These are phyloP conservation scores for Athetis lepigone DNA, from an alignment of 2,888 invertebrate genomes.

Conservation along the genomic window DNA sequence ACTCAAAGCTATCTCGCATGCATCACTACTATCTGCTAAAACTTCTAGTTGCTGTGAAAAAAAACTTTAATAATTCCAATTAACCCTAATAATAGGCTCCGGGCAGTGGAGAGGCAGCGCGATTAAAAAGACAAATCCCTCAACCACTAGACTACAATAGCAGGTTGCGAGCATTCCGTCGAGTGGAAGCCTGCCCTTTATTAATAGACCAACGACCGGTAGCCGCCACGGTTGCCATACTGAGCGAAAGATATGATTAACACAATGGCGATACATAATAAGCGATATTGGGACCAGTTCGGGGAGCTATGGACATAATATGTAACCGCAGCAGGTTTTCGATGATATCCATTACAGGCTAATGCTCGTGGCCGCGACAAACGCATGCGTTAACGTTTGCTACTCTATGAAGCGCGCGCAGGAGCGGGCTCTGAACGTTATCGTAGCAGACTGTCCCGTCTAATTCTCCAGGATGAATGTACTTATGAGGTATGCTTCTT, in stretches of 20 bases:
- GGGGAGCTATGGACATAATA: conserved; percentile 82
- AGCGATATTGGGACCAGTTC: conserved; percentile 88
- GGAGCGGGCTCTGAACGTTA: conserved; percentile 34
- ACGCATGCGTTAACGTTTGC: conserved; percentile 71
- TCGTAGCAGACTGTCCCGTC: conserved; percentile 30
- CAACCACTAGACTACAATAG: conserved; percentile 88
- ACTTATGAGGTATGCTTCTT: conserved; percentile 35
- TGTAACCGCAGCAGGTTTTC: conserved; percentile 83
- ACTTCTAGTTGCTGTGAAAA: conserved; percentile 84
- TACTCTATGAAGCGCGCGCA: conserved; percentile 52
- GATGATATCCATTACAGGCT: conserved; percentile 82
- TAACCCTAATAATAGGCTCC: conserved; percentile 89
- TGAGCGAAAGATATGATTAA: conserved; percentile 89
- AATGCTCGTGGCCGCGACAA: conserved; percentile 72
- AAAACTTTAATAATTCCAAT: conserved; percentile 89
- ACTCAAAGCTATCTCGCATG: conserved; percentile 79
- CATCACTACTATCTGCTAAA: conserved; percentile 85
- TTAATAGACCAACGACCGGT: conserved; percentile 89
- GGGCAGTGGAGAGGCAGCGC: conserved; percentile 81
- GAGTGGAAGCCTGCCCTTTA: conserved; percentile 81
- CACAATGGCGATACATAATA: conserved; percentile 89
- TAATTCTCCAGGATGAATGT: conserved; percentile 39
- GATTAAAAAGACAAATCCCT: conserved; percentile 90
- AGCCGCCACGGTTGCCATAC: conserved; percentile 84
- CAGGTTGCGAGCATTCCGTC: conserved; percentile 85